Conservation (phyloP, 2,888 invertebrate genomes). For the Trichogramma dendrolimi region DNA sequence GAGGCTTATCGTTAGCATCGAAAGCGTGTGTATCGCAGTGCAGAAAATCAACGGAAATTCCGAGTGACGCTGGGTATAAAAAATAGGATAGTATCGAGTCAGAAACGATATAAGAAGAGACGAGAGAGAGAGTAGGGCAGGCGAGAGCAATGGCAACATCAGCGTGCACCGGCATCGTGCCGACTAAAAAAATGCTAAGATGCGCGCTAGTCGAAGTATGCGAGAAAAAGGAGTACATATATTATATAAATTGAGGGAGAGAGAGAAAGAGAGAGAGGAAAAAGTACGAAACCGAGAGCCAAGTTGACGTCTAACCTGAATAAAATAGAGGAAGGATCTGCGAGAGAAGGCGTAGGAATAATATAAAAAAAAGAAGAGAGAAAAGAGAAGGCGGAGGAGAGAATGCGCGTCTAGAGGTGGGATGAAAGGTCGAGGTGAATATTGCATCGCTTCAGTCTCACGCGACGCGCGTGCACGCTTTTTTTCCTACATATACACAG, state of each 20-base stretch:
- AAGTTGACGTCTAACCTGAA: slow-evolving; percentile 15
- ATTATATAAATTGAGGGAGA: background rate
- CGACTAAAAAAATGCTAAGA: too few species aligned
- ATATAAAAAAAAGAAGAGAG: too few species aligned
- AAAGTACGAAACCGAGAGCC: background rate
- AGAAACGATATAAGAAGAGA: background rate
- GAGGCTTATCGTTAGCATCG: background rate
- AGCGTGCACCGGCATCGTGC: too few species aligned
- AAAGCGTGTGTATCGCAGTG: background rate
- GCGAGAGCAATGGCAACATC: too few species aligned
- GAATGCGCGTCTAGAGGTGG: too few species aligned
- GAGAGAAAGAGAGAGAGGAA: background rate
- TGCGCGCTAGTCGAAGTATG: too few species aligned
- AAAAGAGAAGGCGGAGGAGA: too few species aligned
- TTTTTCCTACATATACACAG: too few species aligned
- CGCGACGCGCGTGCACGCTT: background rate
- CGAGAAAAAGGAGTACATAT: too few species aligned
- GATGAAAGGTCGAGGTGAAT: slow-evolving; percentile 18
- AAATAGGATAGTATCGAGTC: slow-evolving; percentile 8
- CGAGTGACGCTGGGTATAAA: slow-evolving; percentile 2
- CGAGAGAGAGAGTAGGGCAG: background rate
- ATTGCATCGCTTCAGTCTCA: slow-evolving; percentile 8
- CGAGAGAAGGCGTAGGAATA: background rate
- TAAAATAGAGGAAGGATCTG: slow-evolving; percentile 5
- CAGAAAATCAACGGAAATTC: too few species aligned